Conservation (phyloP, 1,140 invertebrate genomes). For the Pseudobourletiella spinata region DNA sequence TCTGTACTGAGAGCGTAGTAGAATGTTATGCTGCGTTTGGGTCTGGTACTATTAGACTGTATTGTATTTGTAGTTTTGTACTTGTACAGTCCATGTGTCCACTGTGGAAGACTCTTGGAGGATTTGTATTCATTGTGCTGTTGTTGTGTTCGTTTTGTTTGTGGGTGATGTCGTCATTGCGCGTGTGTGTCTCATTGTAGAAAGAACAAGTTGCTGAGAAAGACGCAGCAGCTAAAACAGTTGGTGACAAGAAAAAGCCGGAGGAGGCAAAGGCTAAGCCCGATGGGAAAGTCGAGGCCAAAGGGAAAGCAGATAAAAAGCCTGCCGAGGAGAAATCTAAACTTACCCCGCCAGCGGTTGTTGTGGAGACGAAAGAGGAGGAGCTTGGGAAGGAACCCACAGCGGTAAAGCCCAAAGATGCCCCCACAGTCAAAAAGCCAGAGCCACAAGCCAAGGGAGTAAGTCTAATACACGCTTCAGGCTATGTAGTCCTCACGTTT, state of each 20-base stretch:
- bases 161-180: neutral
- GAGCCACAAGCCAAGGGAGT: conserved; percentile 12
- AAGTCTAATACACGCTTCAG: neutral
- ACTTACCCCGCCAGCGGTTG: neutral
- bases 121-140: neutral
- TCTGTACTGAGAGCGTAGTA: too few species aligned
- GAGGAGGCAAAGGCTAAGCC: conserved; percentile 5
- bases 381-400: too few species aligned
- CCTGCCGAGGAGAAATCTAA: neutral
- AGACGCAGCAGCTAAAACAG: neutral
- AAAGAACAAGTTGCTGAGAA: too few species aligned
- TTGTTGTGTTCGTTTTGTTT: neutral
- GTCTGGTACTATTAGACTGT: too few species aligned
- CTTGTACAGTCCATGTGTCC: too few species aligned
- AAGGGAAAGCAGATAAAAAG: neutral
- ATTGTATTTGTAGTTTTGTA: too few species aligned
- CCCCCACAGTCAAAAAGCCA: neutral
- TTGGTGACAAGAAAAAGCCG: neutral
- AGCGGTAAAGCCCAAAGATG: neutral
- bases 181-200: neutral
- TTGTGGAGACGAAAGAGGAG: too few species aligned
- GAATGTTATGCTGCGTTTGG: too few species aligned
- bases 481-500: neutral
- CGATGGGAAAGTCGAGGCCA: neutral
- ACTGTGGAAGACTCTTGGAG: neutral